Conservation (phyloP, 2,888 invertebrate genomes). For the Drosophila prostipennis region DNA sequence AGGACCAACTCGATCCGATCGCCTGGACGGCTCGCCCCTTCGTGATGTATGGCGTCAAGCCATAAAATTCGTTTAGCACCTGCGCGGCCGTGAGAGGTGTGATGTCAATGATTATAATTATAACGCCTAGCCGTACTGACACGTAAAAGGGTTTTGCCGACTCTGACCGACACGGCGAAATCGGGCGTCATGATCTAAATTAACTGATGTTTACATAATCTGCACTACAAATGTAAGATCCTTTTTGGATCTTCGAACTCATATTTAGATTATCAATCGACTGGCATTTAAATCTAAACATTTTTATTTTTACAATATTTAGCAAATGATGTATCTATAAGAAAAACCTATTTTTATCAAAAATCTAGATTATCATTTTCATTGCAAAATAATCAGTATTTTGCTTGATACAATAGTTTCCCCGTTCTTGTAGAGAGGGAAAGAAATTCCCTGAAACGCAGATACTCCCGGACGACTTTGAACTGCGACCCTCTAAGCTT, state of each 20-base stretch:
- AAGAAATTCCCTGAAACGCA: not conserved
- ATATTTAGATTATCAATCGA: no score
- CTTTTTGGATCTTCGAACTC: no score
- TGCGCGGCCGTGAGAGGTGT: conserved; percentile 53
- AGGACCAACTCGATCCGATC: conserved; percentile 27
- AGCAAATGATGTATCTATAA: no score
- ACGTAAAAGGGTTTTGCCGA: conserved; percentile 61
- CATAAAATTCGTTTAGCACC: conserved; percentile 75
- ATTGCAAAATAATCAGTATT: no score
- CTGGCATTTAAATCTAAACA: no score
- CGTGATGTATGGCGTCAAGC: conserved; percentile 66
- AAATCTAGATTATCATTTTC: no score
- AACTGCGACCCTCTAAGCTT: not conserved
- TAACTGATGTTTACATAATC: no score
- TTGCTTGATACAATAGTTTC: no score
- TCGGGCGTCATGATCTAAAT: conserved; percentile 47
- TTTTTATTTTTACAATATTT: no score
- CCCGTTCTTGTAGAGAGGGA: not conserved
- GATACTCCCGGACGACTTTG: not conserved
- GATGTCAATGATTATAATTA: conserved; percentile 74
- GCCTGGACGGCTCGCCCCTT: conserved; percentile 11
- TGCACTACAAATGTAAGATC: no score
- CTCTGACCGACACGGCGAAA: conserved; percentile 33
- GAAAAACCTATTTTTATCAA: no score
- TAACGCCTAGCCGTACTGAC: conserved; percentile 54